phyloP scores from a whole-genome alignment of 2,113 vertebrate genomes.

The Trachemys scripta region DNA sequence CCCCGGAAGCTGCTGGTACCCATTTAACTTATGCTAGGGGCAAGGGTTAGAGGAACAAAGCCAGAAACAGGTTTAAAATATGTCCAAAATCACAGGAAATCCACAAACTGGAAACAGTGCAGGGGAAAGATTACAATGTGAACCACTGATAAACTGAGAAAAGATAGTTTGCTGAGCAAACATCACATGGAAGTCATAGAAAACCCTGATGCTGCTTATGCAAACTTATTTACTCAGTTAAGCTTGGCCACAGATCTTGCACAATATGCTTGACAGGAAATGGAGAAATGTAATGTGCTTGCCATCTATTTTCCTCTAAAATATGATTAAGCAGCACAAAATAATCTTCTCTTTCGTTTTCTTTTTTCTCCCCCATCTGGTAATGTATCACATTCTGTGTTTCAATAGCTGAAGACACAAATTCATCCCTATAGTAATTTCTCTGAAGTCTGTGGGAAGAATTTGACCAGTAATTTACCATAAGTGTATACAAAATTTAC shows the following conservation, averaged over 20 bases:
- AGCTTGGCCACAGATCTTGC: neutral
- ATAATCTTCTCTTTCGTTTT: neutral
- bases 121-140: neutral
- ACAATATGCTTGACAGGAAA: neutral
- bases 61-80: slow-evolving; percentile 15
- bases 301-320: neutral
- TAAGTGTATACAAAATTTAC: neutral
- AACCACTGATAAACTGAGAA: slow-evolving; percentile 48
- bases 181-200: slow-evolving; percentile 55
- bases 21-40: slow-evolving; percentile 54
- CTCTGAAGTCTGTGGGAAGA: neutral
- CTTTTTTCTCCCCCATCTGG: neutral
- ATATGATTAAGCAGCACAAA: neutral
- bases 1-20: neutral
- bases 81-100: slow-evolving; percentile 21
- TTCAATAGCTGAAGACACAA: neutral
- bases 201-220: slow-evolving; percentile 41
- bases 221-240: slow-evolving; percentile 39
- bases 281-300: neutral
- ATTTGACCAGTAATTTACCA: neutral
- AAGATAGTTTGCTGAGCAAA: slow-evolving; percentile 63
- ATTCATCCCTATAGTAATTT: neutral
- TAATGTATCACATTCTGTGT: neutral
- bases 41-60: neutral
- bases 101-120: neutral